These are phyloP conservation scores for Zelleria hepariella DNA, from an alignment of 2,888 invertebrate species.

Conservation along the genomic window DNA sequence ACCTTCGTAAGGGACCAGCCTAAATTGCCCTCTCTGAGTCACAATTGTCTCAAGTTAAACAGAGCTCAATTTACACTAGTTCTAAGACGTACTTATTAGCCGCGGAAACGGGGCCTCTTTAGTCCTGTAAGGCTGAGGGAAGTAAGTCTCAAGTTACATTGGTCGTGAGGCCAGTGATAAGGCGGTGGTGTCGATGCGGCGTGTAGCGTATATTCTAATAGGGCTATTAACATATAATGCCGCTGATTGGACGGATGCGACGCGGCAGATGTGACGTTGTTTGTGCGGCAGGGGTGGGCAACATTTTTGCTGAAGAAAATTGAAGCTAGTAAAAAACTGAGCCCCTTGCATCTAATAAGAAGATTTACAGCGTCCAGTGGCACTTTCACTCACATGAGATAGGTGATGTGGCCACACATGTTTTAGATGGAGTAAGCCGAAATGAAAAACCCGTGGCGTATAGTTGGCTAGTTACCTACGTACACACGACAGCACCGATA, in stretches of 20 bases:
- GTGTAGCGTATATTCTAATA: slow-evolving; percentile 64
- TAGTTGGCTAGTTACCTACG: too few relatives aligned
- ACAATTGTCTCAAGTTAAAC: not conserved
- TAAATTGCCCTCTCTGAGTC: not conserved
- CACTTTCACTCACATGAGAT: too few relatives aligned
- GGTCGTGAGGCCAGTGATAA: slow-evolving; percentile 33
- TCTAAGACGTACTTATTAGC: not conserved
- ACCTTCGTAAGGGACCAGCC: not conserved
- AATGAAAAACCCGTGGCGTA: too few relatives aligned
- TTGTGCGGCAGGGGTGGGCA: slow-evolving; percentile 29
- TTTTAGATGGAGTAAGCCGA: too few relatives aligned
- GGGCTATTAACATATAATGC: slow-evolving; percentile 71
- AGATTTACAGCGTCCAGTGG: too few relatives aligned
- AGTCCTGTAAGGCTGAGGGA: not conserved
- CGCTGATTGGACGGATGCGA: slow-evolving; percentile 74
- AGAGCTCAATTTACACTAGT: not conserved
- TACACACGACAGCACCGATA: too few relatives aligned
- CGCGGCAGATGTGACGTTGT: slow-evolving; percentile 58
- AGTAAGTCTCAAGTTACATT: slow-evolving; percentile 21
- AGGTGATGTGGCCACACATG: too few relatives aligned
- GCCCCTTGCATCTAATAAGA: too few relatives aligned
- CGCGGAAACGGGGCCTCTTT: not conserved
- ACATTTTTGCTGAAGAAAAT: slow-evolving; percentile 29
- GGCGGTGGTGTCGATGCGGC: slow-evolving; percentile 39
- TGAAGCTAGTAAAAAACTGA: too few relatives aligned